These are phyloP conservation scores for Acanthococcus lagerstroemiae DNA, from an alignment of 2,888 invertebrate species.

Conservation along the genomic window DNA sequence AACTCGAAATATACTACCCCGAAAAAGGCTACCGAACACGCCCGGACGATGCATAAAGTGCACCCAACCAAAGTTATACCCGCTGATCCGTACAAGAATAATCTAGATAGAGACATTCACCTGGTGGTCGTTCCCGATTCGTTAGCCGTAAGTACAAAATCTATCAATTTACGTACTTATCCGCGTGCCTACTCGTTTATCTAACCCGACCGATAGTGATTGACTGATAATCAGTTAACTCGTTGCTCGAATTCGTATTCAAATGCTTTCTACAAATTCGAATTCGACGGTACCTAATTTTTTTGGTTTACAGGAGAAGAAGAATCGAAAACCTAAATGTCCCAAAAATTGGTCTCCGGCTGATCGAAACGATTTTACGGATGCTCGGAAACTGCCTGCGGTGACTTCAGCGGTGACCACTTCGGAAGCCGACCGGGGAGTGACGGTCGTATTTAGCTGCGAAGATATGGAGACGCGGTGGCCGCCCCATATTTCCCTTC, in stretches of 20 bases:
- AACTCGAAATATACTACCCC: neutral
- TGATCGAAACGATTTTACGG: too few relatives aligned
- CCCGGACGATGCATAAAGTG: constrained; percentile 8
- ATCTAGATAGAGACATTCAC: neutral
- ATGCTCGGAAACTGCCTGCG: too few relatives aligned
- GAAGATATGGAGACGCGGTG: constrained; percentile 11
- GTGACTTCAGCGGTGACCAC: too few relatives aligned
- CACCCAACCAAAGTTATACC: constrained; percentile 13
- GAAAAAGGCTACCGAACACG: constrained; percentile 13
- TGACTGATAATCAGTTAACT: too few relatives aligned
- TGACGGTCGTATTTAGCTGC: constrained; percentile 6
- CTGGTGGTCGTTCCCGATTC: too few relatives aligned
- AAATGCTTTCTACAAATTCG: too few relatives aligned
- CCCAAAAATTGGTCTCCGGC: too few relatives aligned
- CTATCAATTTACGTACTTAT: neutral
- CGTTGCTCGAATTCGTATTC: too few relatives aligned
- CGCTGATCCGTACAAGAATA: neutral
- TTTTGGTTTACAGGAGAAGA: neutral
- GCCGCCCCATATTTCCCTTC: constrained; percentile 51
- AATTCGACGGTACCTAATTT: too few relatives aligned
- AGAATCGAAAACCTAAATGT: neutral
- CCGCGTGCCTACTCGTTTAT: neutral
- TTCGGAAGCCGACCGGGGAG: too few relatives aligned
- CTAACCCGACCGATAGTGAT: too few relatives aligned
- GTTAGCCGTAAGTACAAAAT: too few relatives aligned